Evolutionary conservation across 2,113 vertebrate genomes (phyloP), one percentile per base, ranked within the genome.

Genomic region (Nerophis lumbriciformis): DNA sequence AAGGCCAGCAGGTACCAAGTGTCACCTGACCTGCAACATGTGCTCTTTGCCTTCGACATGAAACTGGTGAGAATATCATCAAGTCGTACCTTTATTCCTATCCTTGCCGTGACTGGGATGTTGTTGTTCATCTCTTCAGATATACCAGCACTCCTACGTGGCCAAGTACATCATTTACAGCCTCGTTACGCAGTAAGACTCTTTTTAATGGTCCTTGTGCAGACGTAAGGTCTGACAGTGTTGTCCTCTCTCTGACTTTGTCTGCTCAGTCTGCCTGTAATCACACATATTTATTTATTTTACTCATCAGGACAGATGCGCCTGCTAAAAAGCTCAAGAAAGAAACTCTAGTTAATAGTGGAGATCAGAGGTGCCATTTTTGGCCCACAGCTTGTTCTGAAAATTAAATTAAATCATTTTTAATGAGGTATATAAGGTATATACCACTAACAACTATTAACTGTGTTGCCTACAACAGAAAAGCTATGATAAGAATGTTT

Each of bases 111-210:
- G 4, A 28, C 28, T 4, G 28, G 49, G 53, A 37, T 55, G 5
- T 52, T 54, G 28, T 5, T 59, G 9, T 73, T 69, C 82, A 56
- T 47, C 83, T 78, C 89, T 83, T 64, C 92, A 98, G 96, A 90
- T 94, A 16, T 95, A 96, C 76, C 93, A 88, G 38, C 91, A 94
- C 80, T 98, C 96, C 57, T 95, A 91, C 48, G 88, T 85, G 21
- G 95, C 94, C 49, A 91, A 93, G 76, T 98, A 98, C 72, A 94
- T 95, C 74, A 93, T 98, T 80, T 94, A 93, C 86, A 90, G 90
- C 78, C 88, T 91, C 0, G 58, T 74, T 49, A 86, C 85, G 53
- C 90, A 88, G 90, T 91, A 86, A 89, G 88, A 69, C 39, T 9
- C 35, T 49, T 14, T 56, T 39, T 53, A 45, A 45, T 12, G 10